Evolutionary conservation across 2,888 invertebrate genomes (phyloP), one percentile per base, ranked within the genome.

Genomic region (Idaea dimidiata): DNA sequence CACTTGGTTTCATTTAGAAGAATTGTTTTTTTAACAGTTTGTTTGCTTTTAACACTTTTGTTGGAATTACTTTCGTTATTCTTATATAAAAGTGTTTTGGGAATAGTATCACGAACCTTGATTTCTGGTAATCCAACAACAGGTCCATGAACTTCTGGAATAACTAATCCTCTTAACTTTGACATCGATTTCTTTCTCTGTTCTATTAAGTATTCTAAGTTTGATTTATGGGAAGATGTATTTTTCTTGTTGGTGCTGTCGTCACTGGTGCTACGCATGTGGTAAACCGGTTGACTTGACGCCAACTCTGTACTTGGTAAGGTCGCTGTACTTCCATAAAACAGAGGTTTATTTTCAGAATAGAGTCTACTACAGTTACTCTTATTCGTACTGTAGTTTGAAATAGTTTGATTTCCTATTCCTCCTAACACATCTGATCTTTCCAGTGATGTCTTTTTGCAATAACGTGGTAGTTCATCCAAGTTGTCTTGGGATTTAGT

Each of bases 91-190:
- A 94, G 90, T 67, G 93, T 83, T 68, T 93, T 90, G 10, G 86
- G 76, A 64, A 88, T 79, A 43, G 94, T 93, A 76, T 95, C 95
- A 71, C 94, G 94, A 75, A 96, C 96, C 86, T 96, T 96, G 61
- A 97, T 97, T 92, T 96, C 96, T 0, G 97, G 97, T 76, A 97
- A 89, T 86, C 97, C 96, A 59, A 96, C 91, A 60, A 95, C 94
- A 54, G 95, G 94, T 17, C 85, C 84, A 79, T 94, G 94, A 62
- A 93, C 92, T 87, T 97, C 97, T 5, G 97, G 97, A 80, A 98
- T 98, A 43, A 97, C 96, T 74, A 98, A 89, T n/a, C 97, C 97
- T 77, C 97, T 94, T 65, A 98, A 87, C 85, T 97, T 97, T 2
- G 97, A 96, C 87, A 97, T 94, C 17, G 96, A 96, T 78, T 95